Evolutionary conservation across 2,797 vertebrate genomes (phyloP).

Genomic region (Otolemur crassicaudatus): DNA sequence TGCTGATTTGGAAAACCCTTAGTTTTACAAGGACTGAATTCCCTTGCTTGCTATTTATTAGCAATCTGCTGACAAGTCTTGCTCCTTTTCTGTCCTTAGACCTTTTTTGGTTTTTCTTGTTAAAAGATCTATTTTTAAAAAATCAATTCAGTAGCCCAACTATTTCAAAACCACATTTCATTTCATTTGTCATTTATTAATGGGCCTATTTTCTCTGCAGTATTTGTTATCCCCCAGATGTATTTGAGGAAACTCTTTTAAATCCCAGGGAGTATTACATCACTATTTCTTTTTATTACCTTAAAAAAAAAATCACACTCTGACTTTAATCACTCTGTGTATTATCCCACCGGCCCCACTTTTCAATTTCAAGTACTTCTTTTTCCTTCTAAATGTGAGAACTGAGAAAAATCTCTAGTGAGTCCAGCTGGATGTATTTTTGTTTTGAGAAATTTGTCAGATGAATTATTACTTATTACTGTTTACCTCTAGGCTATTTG

Average conservation of each 20-base stretch:
- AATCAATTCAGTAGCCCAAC: constrained; percentile 72
- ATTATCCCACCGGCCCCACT: constrained; percentile 9
- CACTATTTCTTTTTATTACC: constrained; percentile 62
- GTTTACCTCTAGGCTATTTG: constrained; percentile 63
- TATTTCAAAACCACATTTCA: constrained; percentile 82
- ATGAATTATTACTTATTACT: constrained; percentile 66
- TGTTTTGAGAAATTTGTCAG: constrained; percentile 67
- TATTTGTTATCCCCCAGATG: constrained; percentile 67
- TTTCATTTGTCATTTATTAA: constrained; percentile 82
- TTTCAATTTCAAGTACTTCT: constrained; percentile 64
- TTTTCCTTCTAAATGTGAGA: constrained; percentile 46
- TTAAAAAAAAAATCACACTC: constrained; percentile 49
- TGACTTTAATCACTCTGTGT: constrained; percentile 63
- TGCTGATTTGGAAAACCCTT: constrained; percentile 78
- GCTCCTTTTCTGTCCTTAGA: constrained; percentile 68
- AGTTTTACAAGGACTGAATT: constrained; percentile 66
- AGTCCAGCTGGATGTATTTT: constrained; percentile 54
- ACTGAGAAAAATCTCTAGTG: constrained; percentile 59
- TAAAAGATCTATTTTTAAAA: constrained; percentile 76
- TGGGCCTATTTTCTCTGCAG: constrained; percentile 74
- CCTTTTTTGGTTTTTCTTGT: constrained; percentile 76
- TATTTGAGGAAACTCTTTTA: constrained; percentile 76
- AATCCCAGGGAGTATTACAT: constrained; percentile 69
- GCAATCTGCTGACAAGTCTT: constrained; percentile 74
- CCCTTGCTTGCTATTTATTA: constrained; percentile 74